Percentiles rank a stretch among this genome's conserved stretches.
Evolutionary conservation across 2,797 vertebrate genomes (phyloP).

Genomic region (Ara ararauna): DNA sequence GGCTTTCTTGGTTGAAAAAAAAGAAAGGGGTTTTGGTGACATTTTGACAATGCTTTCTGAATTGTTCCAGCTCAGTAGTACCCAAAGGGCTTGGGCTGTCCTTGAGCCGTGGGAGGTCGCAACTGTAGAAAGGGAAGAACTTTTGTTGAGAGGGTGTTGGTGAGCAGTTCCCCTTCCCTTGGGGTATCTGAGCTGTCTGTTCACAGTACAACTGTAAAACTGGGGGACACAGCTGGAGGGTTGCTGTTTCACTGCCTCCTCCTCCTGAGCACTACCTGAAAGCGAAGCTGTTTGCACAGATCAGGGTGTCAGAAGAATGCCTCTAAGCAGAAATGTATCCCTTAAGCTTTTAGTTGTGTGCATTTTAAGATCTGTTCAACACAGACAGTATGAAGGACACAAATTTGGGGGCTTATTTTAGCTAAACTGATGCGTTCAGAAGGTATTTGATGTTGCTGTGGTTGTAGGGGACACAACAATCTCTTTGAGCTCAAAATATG

Average conservation of each 20-base stretch:
- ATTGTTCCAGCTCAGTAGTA: background rate
- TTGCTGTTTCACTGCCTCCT: background rate
- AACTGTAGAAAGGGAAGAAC: background rate
- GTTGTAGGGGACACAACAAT: background rate
- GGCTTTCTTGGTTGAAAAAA: background rate
- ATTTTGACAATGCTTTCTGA: background rate
- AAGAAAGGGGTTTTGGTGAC: background rate
- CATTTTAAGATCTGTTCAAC: background rate
- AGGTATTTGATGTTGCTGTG: background rate
- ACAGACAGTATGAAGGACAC: background rate
- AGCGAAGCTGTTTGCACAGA: background rate
- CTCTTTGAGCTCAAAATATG: background rate
- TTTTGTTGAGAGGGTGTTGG: background rate
- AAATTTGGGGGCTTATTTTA: background rate
- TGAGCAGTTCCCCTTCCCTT: background rate
- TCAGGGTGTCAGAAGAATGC: background rate
- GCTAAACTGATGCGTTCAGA: background rate
- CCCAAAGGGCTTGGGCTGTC: background rate
- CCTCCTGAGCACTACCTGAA: background rate
- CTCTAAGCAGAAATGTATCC: background rate
- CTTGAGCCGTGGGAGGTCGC: background rate
- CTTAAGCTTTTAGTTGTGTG: background rate
- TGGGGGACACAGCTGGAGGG: background rate
- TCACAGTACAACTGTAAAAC: background rate
- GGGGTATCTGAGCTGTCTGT: background rate